Percentiles rank a stretch among this genome's conserved stretches.
Evolutionary conservation across 2,888 invertebrate species (phyloP).

Genomic region (Liopterus haemorrhoidalis): DNA sequence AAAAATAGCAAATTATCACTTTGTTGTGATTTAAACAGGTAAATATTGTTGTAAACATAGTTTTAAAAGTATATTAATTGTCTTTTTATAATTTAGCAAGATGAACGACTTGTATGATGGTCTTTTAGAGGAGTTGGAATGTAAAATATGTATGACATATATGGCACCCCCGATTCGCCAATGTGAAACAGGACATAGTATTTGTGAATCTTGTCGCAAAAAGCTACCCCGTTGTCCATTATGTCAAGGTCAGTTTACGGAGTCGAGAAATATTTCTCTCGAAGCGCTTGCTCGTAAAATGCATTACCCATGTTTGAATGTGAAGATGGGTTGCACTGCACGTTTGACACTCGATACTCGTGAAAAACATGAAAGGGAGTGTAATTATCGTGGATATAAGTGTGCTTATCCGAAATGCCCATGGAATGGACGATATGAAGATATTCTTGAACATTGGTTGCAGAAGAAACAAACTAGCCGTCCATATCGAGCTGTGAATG

Average conservation of each 20-base stretch:
- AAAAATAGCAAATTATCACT: too few species aligned
- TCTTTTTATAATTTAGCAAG: background rate
- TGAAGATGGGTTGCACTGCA: constrained; percentile 28
- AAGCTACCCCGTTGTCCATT: constrained; percentile 32
- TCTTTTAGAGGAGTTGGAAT: constrained; percentile 33
- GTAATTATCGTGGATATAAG: constrained; percentile 29
- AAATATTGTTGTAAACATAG: too few species aligned
- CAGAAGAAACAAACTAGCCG: constrained; percentile 32
- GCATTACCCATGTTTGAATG: constrained; percentile 33
- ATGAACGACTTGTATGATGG: constrained; percentile 28
- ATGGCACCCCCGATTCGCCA: constrained; percentile 33
- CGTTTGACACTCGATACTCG: constrained; percentile 29
- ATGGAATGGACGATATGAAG: constrained; percentile 30
- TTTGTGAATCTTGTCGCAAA: constrained; percentile 30
- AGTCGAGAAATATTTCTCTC: constrained; percentile 32
- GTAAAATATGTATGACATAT: constrained; percentile 34
- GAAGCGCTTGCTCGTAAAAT: constrained; percentile 33
- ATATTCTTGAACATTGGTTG: constrained; percentile 31
- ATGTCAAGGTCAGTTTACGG: constrained; percentile 33
- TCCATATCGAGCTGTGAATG: constrained; percentile 29
- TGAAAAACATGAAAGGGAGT: constrained; percentile 30
- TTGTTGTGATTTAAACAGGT: too few species aligned
- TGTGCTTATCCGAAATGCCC: constrained; percentile 33
- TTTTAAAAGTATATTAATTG: too few species aligned
- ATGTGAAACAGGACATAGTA: constrained; percentile 33